Evolutionary conservation across 2,888 invertebrate genomes (phyloP).

Genomic region (Drosophila kanekoi): DNA sequence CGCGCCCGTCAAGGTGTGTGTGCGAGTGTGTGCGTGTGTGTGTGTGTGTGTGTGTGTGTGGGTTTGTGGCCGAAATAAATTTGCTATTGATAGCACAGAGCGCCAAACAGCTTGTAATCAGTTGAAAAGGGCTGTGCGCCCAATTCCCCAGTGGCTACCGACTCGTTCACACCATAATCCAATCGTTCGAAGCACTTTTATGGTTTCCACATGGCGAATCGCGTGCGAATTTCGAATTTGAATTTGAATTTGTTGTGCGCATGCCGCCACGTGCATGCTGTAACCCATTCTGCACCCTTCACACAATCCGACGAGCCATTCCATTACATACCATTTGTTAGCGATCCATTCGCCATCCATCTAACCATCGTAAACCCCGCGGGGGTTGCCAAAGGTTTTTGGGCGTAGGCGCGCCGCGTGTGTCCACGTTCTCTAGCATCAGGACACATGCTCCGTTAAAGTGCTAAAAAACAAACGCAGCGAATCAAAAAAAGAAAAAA

Average conservation of each 20-base stretch:
- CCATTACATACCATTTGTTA: slow-evolving; percentile 9
- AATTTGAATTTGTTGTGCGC: slow-evolving; percentile 47
- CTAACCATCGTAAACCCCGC: slow-evolving; percentile 26
- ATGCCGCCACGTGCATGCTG: slow-evolving; percentile 25
- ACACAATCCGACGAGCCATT: neutral
- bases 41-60: slow-evolving; percentile 12
- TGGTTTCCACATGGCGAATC: slow-evolving; percentile 71
- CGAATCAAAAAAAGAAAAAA: slow-evolving; percentile 17
- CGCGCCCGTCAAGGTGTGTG: slow-evolving; percentile 5
- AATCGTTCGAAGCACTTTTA: slow-evolving; percentile 71
- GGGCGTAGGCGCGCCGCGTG: slow-evolving; percentile 19
- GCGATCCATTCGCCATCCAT: slow-evolving; percentile 22
- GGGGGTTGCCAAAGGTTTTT: slow-evolving; percentile 33
- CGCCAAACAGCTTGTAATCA: slow-evolving; percentile 60
- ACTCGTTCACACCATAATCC: slow-evolving; percentile 65
- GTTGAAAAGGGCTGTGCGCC: slow-evolving; percentile 60
- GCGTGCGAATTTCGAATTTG: slow-evolving; percentile 77
- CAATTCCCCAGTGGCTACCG: slow-evolving; percentile 58
- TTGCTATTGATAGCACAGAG: slow-evolving; percentile 63
- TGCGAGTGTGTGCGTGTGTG: neutral
- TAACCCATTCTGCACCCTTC: slow-evolving; percentile 1
- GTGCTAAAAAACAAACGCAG: slow-evolving; percentile 25
- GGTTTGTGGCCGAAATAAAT: slow-evolving; percentile 53
- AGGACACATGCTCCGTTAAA: slow-evolving; percentile 27
- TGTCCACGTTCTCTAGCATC: slow-evolving; percentile 36